Evolutionary conservation across 2,888 invertebrate species (phyloP).

Genomic region (Phalera bucephala): DNA sequence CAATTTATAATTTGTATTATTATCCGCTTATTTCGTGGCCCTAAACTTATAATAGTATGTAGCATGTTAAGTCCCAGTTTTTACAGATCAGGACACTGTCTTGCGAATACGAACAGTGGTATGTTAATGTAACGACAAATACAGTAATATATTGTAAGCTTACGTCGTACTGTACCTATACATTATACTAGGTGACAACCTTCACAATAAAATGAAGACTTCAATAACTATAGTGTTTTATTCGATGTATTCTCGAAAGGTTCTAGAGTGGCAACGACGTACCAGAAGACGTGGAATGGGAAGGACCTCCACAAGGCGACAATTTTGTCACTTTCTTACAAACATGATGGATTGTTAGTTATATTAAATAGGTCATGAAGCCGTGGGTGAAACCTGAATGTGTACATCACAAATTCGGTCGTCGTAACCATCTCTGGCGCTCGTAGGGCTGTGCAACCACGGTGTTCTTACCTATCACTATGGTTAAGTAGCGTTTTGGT

Average conservation of each 20-base stretch:
- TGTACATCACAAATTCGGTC: no score
- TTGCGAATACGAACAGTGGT: conserved; percentile 37
- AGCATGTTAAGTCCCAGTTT: conserved; percentile 41
- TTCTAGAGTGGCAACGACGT: no score
- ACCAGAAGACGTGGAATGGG: no score
- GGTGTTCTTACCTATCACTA: no score
- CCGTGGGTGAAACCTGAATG: no score
- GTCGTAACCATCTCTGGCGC: no score
- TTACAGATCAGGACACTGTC: conserved; percentile 40
- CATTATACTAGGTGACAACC: conserved; percentile 74
- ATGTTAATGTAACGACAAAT: conserved; percentile 58
- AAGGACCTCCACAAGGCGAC: no score
- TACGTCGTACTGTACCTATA: conserved; percentile 70
- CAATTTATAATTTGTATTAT: neutral
- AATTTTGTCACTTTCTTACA: no score
- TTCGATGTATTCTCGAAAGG: conserved; percentile 26
- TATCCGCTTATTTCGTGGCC: conserved; percentile 16
- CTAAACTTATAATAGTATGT: conserved; percentile 15
- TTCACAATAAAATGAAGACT: conserved; percentile 82
- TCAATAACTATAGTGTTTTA: conserved; percentile 57
- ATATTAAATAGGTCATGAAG: no score
- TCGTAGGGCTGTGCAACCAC: no score
- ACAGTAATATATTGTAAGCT: conserved; percentile 78
- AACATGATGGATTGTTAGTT: no score
- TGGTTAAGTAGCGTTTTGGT: no score